phyloP scores from a whole-genome alignment of 2,113 vertebrate genomes.

The Ramphastos sulfuratus region DNA sequence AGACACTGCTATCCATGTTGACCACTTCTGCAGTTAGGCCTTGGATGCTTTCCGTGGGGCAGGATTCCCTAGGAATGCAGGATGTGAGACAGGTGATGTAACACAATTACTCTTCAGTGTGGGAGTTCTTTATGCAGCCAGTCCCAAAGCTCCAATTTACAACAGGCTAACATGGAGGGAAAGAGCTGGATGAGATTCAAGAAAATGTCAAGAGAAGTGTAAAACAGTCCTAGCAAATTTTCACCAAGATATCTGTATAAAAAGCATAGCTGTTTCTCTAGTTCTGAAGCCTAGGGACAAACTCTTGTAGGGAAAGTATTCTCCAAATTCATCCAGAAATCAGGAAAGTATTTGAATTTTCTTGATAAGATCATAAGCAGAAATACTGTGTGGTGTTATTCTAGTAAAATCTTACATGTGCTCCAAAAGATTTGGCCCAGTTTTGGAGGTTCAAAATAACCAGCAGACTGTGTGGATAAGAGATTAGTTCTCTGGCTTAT shows the following conservation, averaged over 20 bases:
- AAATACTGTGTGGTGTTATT: not conserved
- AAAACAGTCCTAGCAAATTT: not conserved
- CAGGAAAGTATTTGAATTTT: not conserved
- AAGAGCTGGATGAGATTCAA: not conserved
- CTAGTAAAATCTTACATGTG: not conserved
- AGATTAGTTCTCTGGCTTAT: not conserved
- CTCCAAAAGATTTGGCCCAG: not conserved
- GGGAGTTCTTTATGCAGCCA: not conserved
- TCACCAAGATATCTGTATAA: not conserved
- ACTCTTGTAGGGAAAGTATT: not conserved
- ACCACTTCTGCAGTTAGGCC: not conserved
- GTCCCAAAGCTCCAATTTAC: not conserved
- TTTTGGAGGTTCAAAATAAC: not conserved
- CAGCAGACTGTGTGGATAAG: not conserved
- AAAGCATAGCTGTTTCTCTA: not conserved
- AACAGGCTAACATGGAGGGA: not conserved
- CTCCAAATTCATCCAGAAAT: not conserved
- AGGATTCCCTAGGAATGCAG: not conserved
- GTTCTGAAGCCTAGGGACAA: not conserved
- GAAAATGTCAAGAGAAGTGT: not conserved
- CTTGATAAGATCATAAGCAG: not conserved
- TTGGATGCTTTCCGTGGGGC: not conserved
- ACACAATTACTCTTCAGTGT: accelerated
- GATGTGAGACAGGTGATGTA: not conserved
- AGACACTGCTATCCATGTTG: not conserved